Evolutionary conservation across 2,888 invertebrate species (phyloP).

Genomic region (Phaedon cochleariae): DNA sequence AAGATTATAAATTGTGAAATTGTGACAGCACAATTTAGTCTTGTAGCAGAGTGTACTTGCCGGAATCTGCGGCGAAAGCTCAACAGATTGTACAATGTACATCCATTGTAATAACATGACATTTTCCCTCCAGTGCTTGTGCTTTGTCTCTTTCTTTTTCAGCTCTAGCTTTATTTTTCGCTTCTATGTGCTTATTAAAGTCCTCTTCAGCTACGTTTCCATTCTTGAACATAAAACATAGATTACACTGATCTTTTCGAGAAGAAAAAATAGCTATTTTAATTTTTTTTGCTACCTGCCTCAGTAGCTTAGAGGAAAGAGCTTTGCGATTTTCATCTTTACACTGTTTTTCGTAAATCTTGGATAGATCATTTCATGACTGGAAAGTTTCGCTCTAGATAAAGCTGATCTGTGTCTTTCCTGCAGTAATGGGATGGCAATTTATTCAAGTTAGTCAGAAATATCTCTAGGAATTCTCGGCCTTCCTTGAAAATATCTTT

Average conservation of each 20-base stretch:
- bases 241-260: slow-evolving; percentile 42
- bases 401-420: not conserved
- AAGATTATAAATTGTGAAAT: slow-evolving; percentile 43
- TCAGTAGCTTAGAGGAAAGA: not conserved
- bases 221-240: slow-evolving; percentile 38
- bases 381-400: slow-evolving; percentile 1
- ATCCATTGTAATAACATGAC: slow-evolving; percentile 38
- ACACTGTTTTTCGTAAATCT: not conserved
- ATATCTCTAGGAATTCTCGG: not conserved
- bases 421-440: no score
- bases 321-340: not conserved
- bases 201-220: slow-evolving; percentile 41
- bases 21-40: slow-evolving; percentile 45
- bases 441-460: slow-evolving; percentile 8
- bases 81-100: slow-evolving; percentile 47
- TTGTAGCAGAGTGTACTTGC: slow-evolving; percentile 44
- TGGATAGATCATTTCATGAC: not conserved
- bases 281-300: not conserved
- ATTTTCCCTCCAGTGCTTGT: slow-evolving; percentile 21
- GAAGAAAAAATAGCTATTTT: not conserved
- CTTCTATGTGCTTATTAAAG: slow-evolving; percentile 35
- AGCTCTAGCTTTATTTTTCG: slow-evolving; percentile 43
- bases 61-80: slow-evolving; percentile 36
- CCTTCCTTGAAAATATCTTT: no score
- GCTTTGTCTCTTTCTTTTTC: slow-evolving; percentile 45